A percentile compares a stretch with the other conserved stretches of the same genome.
These are phyloP conservation scores for Platycheirus albimanus DNA, from an alignment of 2,888 invertebrate species.

Conservation along the genomic window DNA sequence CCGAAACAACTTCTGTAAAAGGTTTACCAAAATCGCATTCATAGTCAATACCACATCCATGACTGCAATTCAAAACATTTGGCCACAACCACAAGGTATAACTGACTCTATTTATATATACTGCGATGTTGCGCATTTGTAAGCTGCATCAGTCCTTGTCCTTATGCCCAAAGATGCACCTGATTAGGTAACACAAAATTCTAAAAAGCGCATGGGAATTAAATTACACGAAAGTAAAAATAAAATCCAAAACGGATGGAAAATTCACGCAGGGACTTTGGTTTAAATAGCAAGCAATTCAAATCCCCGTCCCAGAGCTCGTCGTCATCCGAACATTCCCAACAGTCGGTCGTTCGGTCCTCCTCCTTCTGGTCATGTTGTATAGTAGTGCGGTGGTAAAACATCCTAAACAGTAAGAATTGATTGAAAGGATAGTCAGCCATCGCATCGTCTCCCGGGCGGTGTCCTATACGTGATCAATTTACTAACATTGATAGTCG, in stretches of 20 bases:
- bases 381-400: slow-evolving; percentile 31
- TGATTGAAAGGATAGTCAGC: slow-evolving; percentile 74
- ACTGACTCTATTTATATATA: background rate
- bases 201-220: slow-evolving; percentile 64
- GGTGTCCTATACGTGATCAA: slow-evolving; percentile 71
- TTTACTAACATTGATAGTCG: slow-evolving; percentile 73
- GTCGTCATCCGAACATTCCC: background rate
- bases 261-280: slow-evolving; percentile 41
- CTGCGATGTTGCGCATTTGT: slow-evolving; percentile 51
- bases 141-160: slow-evolving; percentile 53
- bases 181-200: slow-evolving; percentile 65
- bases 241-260: slow-evolving; percentile 39
- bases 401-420: slow-evolving; percentile 71
- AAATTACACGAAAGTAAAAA: slow-evolving; percentile 33
- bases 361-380: slow-evolving; percentile 15
- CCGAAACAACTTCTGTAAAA: no score
- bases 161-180: slow-evolving; percentile 65
- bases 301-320: slow-evolving; percentile 54
- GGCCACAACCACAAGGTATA: slow-evolving; percentile 40
- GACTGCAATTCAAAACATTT: slow-evolving; percentile 46
- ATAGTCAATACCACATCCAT: background rate
- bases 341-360: background rate
- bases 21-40: background rate
- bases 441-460: slow-evolving; percentile 62
- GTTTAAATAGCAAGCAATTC: slow-evolving; percentile 50